Conservation (phyloP, 2,113 vertebrate genomes). For the Callopanchax toddi region DNA sequence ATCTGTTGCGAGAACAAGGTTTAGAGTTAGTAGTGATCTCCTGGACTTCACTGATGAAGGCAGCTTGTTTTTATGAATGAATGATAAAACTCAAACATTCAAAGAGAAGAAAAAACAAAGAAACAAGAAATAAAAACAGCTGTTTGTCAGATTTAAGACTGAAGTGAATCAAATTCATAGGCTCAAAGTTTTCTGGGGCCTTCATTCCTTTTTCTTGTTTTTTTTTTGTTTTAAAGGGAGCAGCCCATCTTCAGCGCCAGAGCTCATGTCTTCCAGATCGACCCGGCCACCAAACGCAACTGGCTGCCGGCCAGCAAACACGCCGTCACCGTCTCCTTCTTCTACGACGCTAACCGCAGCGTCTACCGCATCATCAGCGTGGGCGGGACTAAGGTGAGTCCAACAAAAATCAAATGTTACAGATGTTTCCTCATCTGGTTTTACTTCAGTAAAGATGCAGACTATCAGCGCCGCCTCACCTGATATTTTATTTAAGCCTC, state of each 20-base stretch:
- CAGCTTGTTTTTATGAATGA: too few species aligned
- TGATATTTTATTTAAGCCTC: background rate
- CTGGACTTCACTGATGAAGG: too few species aligned
- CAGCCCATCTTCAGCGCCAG: constrained; percentile 95
- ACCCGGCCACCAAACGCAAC: constrained; percentile 93
- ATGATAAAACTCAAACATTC: too few species aligned
- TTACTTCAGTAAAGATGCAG: background rate
- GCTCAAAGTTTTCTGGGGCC: background rate
- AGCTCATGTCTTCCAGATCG: constrained; percentile 98
- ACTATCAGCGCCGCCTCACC: background rate
- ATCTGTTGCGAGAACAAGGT: too few species aligned
- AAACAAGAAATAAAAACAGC: too few species aligned
- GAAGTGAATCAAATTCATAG: background rate
- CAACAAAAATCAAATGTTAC: too few species aligned
- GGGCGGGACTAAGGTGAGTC: constrained; percentile 91
- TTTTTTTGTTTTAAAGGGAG: constrained; percentile 80
- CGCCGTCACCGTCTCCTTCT: constrained; percentile 87
- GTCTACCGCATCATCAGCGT: constrained; percentile 98
- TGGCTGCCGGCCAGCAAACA: constrained; percentile 97
- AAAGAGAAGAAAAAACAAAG: too few species aligned
- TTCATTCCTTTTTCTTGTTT: background rate
- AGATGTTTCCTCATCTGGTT: constrained; percentile 1
- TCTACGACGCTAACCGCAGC: constrained; percentile 85
- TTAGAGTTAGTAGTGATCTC: too few species aligned
- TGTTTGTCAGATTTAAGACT: too few species aligned